Conservation (phyloP, 2,888 invertebrate species). For the Andrena dorsata region DNA sequence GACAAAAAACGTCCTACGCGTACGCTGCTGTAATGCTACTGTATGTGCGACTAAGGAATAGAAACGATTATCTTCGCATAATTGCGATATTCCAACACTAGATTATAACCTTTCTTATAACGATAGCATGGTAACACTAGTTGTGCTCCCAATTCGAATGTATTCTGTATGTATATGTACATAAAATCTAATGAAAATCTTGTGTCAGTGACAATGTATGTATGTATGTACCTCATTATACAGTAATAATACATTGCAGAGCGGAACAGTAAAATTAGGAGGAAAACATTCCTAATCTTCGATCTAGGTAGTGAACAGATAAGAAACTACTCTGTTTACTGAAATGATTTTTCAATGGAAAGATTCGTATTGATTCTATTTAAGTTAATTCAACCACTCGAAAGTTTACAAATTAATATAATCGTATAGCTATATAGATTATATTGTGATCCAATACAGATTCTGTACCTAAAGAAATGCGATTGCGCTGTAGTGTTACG, state of each 20-base stretch:
- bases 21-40: background rate
- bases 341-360: constrained; percentile 65
- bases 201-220: constrained; percentile 42
- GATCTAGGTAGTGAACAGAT: background rate
- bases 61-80: constrained; percentile 39
- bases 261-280: constrained; percentile 17
- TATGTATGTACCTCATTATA: constrained; percentile 26
- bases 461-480: constrained; percentile 78
- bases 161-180: constrained; percentile 80
- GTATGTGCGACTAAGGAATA: constrained; percentile 23
- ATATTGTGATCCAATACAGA: constrained; percentile 63
- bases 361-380: constrained; percentile 62
- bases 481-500: constrained; percentile 73
- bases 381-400: constrained; percentile 56
- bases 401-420: constrained; percentile 58
- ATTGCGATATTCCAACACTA: constrained; percentile 61
- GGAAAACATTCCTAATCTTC: background rate
- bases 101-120: constrained; percentile 46
- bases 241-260: constrained; percentile 37
- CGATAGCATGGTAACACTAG: constrained; percentile 68
- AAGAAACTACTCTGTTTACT: constrained; percentile 28
- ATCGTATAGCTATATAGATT: constrained; percentile 62
- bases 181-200: constrained; percentile 72
- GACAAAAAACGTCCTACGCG: background rate
- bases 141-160: constrained; percentile 69